Evolutionary conservation across 2,888 invertebrate genomes (phyloP).

Genomic region (Eustalomyia histrio): DNA sequence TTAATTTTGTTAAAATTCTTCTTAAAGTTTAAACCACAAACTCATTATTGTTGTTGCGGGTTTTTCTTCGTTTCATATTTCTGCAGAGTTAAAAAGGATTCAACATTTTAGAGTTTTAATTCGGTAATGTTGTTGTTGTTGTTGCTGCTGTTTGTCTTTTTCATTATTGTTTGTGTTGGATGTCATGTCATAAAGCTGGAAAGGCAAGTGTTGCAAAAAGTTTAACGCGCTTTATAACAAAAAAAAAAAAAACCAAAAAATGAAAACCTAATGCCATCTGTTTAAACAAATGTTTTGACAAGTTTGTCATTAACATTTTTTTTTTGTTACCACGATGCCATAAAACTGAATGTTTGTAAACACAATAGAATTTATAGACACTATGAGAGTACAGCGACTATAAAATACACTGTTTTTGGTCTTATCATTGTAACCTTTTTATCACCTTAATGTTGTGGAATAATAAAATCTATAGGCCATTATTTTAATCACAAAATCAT

Average conservation of each 20-base stretch:
- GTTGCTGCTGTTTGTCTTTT: background rate
- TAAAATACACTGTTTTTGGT: constrained; percentile 4
- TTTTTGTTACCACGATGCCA: background rate
- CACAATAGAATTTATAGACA: constrained; percentile 11
- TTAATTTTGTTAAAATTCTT: constrained; percentile 52
- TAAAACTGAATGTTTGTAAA: background rate
- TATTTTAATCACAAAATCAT: constrained; percentile 40
- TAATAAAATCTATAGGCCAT: constrained; percentile 28
- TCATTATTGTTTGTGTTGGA: background rate
- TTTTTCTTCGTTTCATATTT: constrained; percentile 8
- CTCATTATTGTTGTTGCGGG: constrained; percentile 30
- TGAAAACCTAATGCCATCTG: constrained; percentile 32
- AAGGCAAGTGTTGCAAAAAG: constrained; percentile 16
- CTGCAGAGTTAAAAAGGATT: constrained; percentile 23
- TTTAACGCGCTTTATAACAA: constrained; percentile 2
- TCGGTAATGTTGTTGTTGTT: constrained; percentile 14
- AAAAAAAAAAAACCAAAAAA: too few relatives aligned
- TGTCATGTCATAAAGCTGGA: background rate
- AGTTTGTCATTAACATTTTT: constrained; percentile 25
- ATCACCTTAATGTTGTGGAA: constrained; percentile 6
- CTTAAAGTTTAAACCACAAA: constrained; percentile 43
- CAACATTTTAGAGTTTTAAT: constrained; percentile 19
- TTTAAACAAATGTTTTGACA: constrained; percentile 47
- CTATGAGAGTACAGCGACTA: background rate
- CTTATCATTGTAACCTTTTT: constrained; percentile 16